Evolutionary conservation across 2,113 vertebrate genomes (phyloP).

Genomic region (Hippocampus barbouri): DNA sequence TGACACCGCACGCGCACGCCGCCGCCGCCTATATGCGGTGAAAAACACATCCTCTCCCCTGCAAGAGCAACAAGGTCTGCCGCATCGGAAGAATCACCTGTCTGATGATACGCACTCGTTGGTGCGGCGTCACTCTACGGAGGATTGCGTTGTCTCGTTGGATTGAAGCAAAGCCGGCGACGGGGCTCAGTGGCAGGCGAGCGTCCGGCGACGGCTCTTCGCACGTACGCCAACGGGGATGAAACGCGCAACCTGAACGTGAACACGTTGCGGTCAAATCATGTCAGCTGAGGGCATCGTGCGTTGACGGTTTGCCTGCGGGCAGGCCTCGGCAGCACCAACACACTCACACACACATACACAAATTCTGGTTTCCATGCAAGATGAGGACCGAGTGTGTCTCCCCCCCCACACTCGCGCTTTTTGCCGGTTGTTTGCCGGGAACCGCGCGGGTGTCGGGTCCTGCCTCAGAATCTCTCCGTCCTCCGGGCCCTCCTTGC

Average conservation of each 20-base stretch:
- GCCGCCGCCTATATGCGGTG: conserved; percentile 15
- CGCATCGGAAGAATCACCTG: conserved; percentile 52
- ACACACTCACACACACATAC: neutral
- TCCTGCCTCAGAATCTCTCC: no score
- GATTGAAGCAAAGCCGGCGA: conserved; percentile 32
- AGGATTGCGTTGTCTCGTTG: conserved; percentile 37
- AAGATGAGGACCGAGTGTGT: no score
- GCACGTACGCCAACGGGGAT: conserved; percentile 13
- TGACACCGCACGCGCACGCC: conserved; percentile 10
- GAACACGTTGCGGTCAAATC: neutral
- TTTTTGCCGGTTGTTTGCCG: no score
- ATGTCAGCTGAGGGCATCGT: neutral
- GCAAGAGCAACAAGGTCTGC: conserved; percentile 41
- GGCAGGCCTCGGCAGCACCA: neutral
- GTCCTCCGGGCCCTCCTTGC: no score
- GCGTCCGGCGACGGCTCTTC: conserved; percentile 1
- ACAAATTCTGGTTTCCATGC: no score
- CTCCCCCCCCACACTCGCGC: no score
- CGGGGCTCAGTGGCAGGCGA: conserved; percentile 31
- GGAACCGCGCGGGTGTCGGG: no score
- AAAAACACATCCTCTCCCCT: conserved; percentile 47
- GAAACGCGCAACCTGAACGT: neutral
- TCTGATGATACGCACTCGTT: conserved; percentile 33
- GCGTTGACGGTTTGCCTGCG: neutral
- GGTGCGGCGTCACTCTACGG: conserved; percentile 7